Conservation (phyloP, 2,888 invertebrate species). For the Cataglyphis rosenhaueri region DNA sequence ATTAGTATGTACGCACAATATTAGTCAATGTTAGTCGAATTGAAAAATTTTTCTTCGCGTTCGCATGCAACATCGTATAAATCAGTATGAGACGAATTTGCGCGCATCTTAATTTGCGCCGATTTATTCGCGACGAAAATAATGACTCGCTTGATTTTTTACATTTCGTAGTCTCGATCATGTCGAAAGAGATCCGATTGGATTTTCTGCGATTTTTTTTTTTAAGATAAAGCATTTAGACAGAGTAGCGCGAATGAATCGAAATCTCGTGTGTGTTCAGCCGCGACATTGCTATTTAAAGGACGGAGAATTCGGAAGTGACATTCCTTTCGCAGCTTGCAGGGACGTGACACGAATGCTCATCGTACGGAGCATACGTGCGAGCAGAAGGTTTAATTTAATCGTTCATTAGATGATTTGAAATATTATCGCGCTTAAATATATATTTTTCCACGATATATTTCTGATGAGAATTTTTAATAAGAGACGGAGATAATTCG, state of each 20-base stretch:
- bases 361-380: neutral
- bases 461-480: neutral
- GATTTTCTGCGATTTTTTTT: neutral
- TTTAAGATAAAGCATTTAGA: no score
- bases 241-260: neutral
- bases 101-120: neutral
- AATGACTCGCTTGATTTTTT: neutral
- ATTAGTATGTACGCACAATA: neutral
- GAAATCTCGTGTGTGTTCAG: neutral
- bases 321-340: constrained; percentile 62
- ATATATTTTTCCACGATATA: neutral
- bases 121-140: neutral
- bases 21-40: neutral
- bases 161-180: neutral
- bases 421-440: neutral
- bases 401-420: neutral
- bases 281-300: constrained; percentile 37
- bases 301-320: constrained; percentile 71
- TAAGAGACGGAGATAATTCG: neutral
- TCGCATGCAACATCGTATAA: neutral
- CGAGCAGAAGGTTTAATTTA: neutral
- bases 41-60: neutral
- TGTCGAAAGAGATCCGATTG: neutral
- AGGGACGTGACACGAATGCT: constrained; percentile 63
- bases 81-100: neutral